Conservation (phyloP, 2,113 vertebrate genomes). For the Spizaetus ornatus region DNA sequence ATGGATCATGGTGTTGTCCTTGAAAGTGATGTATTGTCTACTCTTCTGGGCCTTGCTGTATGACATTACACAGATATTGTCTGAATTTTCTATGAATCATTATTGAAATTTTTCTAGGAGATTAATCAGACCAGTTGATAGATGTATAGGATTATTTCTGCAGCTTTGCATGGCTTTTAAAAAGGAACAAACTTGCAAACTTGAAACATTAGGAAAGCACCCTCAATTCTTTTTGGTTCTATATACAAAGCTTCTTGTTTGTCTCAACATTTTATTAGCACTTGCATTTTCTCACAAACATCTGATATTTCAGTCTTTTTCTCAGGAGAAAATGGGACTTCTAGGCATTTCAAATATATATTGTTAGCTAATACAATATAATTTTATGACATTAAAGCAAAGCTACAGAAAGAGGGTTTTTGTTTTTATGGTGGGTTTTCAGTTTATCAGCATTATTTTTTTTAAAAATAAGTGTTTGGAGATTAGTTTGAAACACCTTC, state of each 20-base stretch:
- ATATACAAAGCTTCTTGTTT: background rate
- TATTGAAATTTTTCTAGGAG: slow-evolving; percentile 45
- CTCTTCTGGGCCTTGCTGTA: slow-evolving; percentile 18
- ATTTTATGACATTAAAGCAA: background rate
- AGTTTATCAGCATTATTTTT: background rate
- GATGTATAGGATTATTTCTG: background rate
- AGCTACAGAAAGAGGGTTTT: background rate
- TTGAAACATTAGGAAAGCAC: background rate
- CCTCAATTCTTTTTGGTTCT: background rate
- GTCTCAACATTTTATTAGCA: background rate
- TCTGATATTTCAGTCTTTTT: background rate
- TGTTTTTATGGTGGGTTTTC: background rate
- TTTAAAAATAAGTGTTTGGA: background rate
- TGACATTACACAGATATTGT: slow-evolving; percentile 52
- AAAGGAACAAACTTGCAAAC: background rate
- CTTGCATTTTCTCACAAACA: background rate
- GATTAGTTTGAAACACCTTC: background rate
- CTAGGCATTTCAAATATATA: background rate
- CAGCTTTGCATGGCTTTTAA: background rate
- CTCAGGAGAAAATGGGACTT: background rate
- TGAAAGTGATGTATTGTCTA: slow-evolving; percentile 53
- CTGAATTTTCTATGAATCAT: slow-evolving; percentile 51
- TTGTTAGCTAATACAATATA: background rate
- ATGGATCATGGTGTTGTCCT: slow-evolving; percentile 71
- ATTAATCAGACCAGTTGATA: slow-evolving; percentile 21